A percentile compares a stretch with the other conserved stretches of the same genome.
Conservation (phyloP, 2,888 invertebrate genomes). For the Chironomus riparius region DNA sequence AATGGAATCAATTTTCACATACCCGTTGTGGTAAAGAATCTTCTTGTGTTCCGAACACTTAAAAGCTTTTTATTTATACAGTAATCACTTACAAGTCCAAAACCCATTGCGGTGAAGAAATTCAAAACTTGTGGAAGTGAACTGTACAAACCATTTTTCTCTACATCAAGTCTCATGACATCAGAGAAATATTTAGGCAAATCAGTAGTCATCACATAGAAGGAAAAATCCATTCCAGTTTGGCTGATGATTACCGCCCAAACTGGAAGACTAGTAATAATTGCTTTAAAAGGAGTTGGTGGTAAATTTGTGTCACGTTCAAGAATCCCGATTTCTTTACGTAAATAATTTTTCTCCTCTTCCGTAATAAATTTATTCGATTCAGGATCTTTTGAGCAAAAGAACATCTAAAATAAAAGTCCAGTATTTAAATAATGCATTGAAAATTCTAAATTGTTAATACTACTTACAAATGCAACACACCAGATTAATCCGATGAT, state of each 20-base stretch:
- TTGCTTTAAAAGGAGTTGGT: slow-evolving; percentile 43
- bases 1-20: slow-evolving; percentile 29
- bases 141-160: slow-evolving; percentile 41
- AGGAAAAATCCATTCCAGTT: slow-evolving; percentile 50
- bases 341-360: slow-evolving; percentile 34
- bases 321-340: slow-evolving; percentile 40
- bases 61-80: slow-evolving; percentile 48
- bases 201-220: slow-evolving; percentile 51
- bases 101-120: slow-evolving; percentile 17
- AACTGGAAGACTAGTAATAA: slow-evolving; percentile 43
- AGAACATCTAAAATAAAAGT: neutral
- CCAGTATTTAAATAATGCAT: neutral
- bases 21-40: slow-evolving; percentile 55
- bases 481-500: slow-evolving; percentile 45
- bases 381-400: slow-evolving; percentile 39
- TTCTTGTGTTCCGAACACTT: slow-evolving; percentile 48
- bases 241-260: slow-evolving; percentile 42
- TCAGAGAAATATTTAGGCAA: slow-evolving; percentile 50
- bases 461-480: slow-evolving; percentile 32
- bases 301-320: slow-evolving; percentile 39
- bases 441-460: too few species aligned
- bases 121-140: slow-evolving; percentile 27
- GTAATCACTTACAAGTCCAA: slow-evolving; percentile 49
- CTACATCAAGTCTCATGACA: slow-evolving; percentile 53
- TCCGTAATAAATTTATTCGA: slow-evolving; percentile 41